These are phyloP conservation scores for Agraylea sexmaculata DNA, from an alignment of 1,140 invertebrate genomes.

Conservation along the genomic window DNA sequence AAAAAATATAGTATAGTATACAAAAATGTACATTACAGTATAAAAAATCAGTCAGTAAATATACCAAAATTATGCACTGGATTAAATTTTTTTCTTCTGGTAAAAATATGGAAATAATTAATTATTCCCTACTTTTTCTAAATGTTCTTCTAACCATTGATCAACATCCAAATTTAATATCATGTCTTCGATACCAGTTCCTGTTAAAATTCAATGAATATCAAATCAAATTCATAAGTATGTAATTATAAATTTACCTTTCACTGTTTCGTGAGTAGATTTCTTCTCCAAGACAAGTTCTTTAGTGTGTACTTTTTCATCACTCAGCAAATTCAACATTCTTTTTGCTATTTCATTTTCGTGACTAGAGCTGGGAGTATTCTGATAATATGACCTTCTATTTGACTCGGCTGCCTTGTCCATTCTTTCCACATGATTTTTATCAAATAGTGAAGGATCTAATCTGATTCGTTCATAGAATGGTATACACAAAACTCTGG, in stretches of 20 bases:
- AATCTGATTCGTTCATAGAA: constrained; percentile 35
- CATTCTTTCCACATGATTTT: constrained; percentile 32
- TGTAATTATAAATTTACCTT: constrained; percentile 8
- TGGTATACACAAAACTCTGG: constrained; percentile 29
- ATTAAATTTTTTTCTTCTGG: no score
- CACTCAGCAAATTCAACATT: constrained; percentile 23
- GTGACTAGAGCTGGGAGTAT: constrained; percentile 28
- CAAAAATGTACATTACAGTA: not conserved
- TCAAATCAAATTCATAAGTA: constrained; percentile 15
- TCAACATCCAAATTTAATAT: constrained; percentile 26
- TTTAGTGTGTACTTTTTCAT: constrained; percentile 11
- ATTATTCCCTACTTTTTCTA: constrained; percentile 22
- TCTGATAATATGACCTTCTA: constrained; percentile 35
- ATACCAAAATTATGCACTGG: no score
- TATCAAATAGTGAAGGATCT: constrained; percentile 26
- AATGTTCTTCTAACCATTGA: constrained; percentile 38
- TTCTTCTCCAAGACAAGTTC: constrained; percentile 11
- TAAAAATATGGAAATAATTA: constrained; percentile 5
- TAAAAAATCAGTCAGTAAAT: not conserved
- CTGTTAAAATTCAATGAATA: constrained; percentile 8
- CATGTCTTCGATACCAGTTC: constrained; percentile 10
- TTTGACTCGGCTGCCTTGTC: constrained; percentile 30
- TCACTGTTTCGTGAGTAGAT: constrained; percentile 13
- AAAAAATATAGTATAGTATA: not conserved
- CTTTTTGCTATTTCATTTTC: constrained; percentile 27